Percentiles rank a stretch among this genome's conserved stretches.
phyloP scores from a whole-genome alignment of 2,888 invertebrate species.

The Agrenia bidenticulata region DNA sequence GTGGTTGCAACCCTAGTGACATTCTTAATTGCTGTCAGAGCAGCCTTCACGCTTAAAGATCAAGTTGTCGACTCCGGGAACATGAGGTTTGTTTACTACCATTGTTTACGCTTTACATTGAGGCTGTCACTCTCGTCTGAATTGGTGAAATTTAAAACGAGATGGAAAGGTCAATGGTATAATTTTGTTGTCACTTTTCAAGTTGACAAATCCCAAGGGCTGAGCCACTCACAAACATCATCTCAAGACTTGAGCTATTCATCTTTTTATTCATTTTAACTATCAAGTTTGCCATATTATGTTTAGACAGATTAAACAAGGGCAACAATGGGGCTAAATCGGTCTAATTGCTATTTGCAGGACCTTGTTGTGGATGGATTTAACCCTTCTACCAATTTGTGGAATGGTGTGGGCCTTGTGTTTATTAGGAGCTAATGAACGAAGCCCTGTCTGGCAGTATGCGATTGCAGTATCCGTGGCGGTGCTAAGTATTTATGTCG shows the following conservation, averaged over 20 bases:
- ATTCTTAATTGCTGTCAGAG: slow-evolving; percentile 80
- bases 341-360: slow-evolving; percentile 57
- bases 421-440: slow-evolving; percentile 73
- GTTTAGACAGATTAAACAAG: too few relatives aligned
- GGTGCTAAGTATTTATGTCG: slow-evolving; percentile 77
- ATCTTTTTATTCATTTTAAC: too few relatives aligned
- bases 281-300: too few relatives aligned
- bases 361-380: slow-evolving; percentile 81
- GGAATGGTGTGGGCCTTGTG: slow-evolving; percentile 85
- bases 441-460: slow-evolving; percentile 71
- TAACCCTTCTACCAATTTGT: slow-evolving; percentile 79
- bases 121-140: too few relatives aligned
- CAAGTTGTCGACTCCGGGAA: slow-evolving; percentile 85
- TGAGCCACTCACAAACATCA: too few relatives aligned
- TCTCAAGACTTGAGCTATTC: too few relatives aligned
- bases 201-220: too few relatives aligned
- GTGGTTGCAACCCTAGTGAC: slow-evolving; percentile 76
- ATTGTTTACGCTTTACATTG: too few relatives aligned
- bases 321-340: neutral
- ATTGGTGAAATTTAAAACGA: too few relatives aligned
- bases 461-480: slow-evolving; percentile 75
- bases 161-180: too few relatives aligned
- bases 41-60: slow-evolving; percentile 86
- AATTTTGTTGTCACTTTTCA: too few relatives aligned
- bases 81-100: slow-evolving; percentile 62